These are phyloP conservation scores for Gymnosoma rotundatum DNA, from an alignment of 2,888 invertebrate genomes.

Conservation along the genomic window DNA sequence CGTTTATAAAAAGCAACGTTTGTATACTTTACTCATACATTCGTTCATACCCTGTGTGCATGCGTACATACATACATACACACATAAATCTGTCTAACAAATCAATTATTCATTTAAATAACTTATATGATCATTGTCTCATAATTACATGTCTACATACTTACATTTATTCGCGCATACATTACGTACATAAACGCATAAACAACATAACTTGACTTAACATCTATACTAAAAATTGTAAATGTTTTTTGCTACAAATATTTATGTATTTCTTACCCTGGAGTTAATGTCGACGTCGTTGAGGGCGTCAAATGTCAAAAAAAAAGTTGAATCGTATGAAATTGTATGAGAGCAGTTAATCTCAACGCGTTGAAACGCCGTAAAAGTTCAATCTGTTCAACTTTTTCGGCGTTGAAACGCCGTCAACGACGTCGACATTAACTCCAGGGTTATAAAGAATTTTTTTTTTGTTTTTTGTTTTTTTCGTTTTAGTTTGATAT, in stretches of 20 bases:
- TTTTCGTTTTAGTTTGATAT: slow-evolving; percentile 39
- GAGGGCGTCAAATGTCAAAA: too few species aligned
- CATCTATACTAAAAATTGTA: slow-evolving; percentile 10
- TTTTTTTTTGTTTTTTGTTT: too few species aligned
- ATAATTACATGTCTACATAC: not conserved
- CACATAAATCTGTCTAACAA: not conserved
- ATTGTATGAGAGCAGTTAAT: too few species aligned
- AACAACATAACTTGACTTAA: not conserved
- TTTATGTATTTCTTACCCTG: slow-evolving; percentile 28
- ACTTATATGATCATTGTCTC: too few species aligned
- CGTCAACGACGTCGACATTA: too few species aligned
- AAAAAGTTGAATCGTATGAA: too few species aligned
- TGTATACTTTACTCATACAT: slow-evolving; percentile 16
- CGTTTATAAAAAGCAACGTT: not conserved
- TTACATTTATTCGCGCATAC: not conserved
- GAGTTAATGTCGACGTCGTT: too few species aligned
- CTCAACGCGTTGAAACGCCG: too few species aligned
- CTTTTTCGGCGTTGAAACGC: too few species aligned
- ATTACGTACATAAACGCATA: not conserved
- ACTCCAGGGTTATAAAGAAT: too few species aligned
- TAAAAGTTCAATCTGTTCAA: too few species aligned
- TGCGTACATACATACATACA: not conserved
- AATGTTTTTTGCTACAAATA: not conserved
- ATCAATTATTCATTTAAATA: not conserved
- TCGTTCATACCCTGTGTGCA: slow-evolving; percentile 45